phyloP scores from a whole-genome alignment of 2,797 vertebrate genomes.

The Schizopygopsis malacanthus region DNA sequence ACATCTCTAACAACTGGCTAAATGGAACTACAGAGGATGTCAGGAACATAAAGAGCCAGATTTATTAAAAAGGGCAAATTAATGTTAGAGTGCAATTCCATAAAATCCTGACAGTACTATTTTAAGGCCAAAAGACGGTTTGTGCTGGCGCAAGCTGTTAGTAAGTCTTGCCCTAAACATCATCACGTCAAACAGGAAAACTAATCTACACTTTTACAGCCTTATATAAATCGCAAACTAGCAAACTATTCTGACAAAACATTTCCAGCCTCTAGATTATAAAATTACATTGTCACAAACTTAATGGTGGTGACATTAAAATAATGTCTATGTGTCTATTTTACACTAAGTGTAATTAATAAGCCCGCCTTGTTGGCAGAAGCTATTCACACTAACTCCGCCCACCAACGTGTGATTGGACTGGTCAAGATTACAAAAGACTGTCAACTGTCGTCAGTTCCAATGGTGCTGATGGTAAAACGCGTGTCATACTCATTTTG shows the following conservation, averaged over 20 bases:
- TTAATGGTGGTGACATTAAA: neutral
- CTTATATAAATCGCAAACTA: neutral
- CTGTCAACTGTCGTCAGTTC: no score
- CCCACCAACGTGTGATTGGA: no score
- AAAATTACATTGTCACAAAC: neutral
- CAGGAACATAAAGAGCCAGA: neutral
- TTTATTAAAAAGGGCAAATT: neutral
- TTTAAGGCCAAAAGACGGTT: neutral
- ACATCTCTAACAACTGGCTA: neutral
- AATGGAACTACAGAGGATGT: neutral
- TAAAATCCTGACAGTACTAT: neutral
- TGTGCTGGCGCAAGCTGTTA: neutral
- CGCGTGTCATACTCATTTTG: no score
- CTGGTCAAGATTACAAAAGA: no score
- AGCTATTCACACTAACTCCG: no score
- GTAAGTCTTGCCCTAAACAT: neutral
- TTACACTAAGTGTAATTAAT: no score
- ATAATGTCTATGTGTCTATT: no score
- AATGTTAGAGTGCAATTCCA: neutral
- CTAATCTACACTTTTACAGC: neutral
- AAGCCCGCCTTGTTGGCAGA: no score
- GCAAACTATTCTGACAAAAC: neutral
- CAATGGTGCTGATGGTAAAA: no score
- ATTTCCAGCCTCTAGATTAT: neutral
- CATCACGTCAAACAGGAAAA: neutral